A percentile compares a stretch with the other conserved stretches of the same genome.
phyloP scores from a whole-genome alignment of 2,888 invertebrate genomes.

The Amblyteles armatorius region DNA sequence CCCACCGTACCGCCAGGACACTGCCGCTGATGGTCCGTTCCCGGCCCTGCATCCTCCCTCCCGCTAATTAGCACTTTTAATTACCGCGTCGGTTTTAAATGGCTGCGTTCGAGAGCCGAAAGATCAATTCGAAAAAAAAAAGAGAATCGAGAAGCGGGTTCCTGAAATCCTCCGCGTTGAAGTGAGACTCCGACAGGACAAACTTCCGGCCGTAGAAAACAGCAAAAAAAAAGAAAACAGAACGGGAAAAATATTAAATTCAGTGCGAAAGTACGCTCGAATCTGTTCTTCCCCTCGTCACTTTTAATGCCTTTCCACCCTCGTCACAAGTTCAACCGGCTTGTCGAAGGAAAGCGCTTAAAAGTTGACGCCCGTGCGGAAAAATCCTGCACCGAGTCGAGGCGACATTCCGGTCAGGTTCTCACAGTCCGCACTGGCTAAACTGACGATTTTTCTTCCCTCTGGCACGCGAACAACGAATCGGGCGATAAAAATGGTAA shows the following conservation, averaged over 20 bases:
- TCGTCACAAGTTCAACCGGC: background rate
- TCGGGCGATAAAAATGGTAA: background rate
- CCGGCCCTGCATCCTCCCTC: constrained; percentile 29
- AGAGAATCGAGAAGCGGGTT: background rate
- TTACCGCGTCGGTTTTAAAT: constrained; percentile 59
- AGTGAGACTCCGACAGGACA: background rate
- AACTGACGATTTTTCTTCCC: constrained; percentile 1
- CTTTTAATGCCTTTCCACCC: background rate
- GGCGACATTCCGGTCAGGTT: background rate
- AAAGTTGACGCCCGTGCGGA: background rate
- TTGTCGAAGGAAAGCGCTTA: background rate
- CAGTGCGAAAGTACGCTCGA: background rate
- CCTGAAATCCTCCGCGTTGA: background rate
- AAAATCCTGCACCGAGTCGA: background rate
- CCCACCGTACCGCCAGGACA: background rate
- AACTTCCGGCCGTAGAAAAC: background rate
- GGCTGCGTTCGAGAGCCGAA: constrained; percentile 14
- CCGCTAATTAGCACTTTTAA: constrained; percentile 62
- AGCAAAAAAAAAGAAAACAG: background rate
- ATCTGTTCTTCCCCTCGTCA: background rate
- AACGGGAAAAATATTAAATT: background rate
- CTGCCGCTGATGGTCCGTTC: constrained; percentile 16
- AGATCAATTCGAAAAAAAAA: constrained; percentile 17
- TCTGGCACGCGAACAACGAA: background rate
- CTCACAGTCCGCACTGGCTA: background rate